A percentile compares a stretch with the other conserved stretches of the same genome.
phyloP scores from a whole-genome alignment of 2,888 invertebrate genomes.

The Falcaria lacertinaria region DNA sequence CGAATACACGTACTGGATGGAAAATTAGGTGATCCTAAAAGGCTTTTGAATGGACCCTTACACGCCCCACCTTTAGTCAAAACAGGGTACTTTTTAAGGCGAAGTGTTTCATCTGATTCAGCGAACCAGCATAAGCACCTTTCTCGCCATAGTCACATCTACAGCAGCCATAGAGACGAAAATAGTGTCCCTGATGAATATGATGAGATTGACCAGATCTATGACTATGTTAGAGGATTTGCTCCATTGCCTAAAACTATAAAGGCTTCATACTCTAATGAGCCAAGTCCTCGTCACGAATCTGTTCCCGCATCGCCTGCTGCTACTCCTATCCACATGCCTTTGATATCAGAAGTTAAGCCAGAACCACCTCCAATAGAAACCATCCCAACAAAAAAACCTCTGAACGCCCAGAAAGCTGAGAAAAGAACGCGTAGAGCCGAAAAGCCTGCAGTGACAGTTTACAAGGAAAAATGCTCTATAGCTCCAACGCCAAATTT shows the following conservation, averaged over 20 bases:
- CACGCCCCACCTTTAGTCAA: slow-evolving; percentile 71
- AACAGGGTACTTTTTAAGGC: slow-evolving; percentile 85
- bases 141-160: slow-evolving; percentile 73
- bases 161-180: slow-evolving; percentile 82
- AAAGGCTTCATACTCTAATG: slow-evolving; percentile 81
- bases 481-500: slow-evolving; percentile 76
- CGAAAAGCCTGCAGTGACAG: slow-evolving; percentile 77
- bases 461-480: slow-evolving; percentile 80
- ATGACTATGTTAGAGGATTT: slow-evolving; percentile 96
- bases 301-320: slow-evolving; percentile 79
- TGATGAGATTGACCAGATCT: slow-evolving; percentile 97
- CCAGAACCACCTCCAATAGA: slow-evolving; percentile 95
- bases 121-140: slow-evolving; percentile 79
- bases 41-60: slow-evolving; percentile 63
- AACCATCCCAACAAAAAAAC: slow-evolving; percentile 92
- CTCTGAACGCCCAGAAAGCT: slow-evolving; percentile 75
- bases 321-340: slow-evolving; percentile 77
- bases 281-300: slow-evolving; percentile 66
- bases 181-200: slow-evolving; percentile 89
- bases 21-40: slow-evolving; percentile 84
- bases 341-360: slow-evolving; percentile 80
- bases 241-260: slow-evolving; percentile 93
- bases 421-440: slow-evolving; percentile 88
- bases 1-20: slow-evolving; percentile 90
- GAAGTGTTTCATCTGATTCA: slow-evolving; percentile 89